Conservation (phyloP, 1,140 invertebrate species). For the Hirudo medicinalis region DNA sequence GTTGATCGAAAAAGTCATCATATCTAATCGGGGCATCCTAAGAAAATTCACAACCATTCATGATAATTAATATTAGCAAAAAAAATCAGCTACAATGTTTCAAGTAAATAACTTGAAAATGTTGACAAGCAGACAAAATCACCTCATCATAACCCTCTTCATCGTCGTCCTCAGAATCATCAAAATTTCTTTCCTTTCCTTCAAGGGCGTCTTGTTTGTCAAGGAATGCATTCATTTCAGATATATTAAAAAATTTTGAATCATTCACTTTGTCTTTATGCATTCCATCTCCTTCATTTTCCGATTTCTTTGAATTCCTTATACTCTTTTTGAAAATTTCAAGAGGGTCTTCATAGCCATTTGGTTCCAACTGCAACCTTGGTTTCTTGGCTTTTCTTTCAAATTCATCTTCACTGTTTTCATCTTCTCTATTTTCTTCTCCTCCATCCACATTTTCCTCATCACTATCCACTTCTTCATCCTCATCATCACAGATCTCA, state of each 20-base stretch:
- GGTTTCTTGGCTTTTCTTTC: not conserved
- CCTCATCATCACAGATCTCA: slow-evolving; percentile 11
- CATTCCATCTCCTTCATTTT: not conserved
- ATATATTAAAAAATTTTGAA: not conserved
- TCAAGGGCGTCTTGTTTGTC: not conserved
- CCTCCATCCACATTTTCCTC: slow-evolving; percentile 25
- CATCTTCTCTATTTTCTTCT: slow-evolving; percentile 23
- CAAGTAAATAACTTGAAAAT: no score
- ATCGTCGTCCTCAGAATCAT: not conserved
- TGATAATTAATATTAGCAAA: no score
- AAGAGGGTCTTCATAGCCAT: no score
- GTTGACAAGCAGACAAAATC: no score
- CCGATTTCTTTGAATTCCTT: no score
- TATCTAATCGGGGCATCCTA: no score
- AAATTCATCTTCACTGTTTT: slow-evolving; percentile 24
- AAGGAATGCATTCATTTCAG: not conserved
- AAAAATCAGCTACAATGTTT: no score
- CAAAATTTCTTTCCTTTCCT: not conserved
- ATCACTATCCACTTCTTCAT: slow-evolving; percentile 22
- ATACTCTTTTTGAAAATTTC: no score
- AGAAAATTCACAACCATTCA: no score
- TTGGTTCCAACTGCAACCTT: no score
- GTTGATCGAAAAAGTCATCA: no score
- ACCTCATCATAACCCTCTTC: not conserved
- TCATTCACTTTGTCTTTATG: not conserved